These are phyloP conservation scores for Bathynomus jamesi DNA, from an alignment of 1,140 invertebrate genomes.

Conservation along the genomic window DNA sequence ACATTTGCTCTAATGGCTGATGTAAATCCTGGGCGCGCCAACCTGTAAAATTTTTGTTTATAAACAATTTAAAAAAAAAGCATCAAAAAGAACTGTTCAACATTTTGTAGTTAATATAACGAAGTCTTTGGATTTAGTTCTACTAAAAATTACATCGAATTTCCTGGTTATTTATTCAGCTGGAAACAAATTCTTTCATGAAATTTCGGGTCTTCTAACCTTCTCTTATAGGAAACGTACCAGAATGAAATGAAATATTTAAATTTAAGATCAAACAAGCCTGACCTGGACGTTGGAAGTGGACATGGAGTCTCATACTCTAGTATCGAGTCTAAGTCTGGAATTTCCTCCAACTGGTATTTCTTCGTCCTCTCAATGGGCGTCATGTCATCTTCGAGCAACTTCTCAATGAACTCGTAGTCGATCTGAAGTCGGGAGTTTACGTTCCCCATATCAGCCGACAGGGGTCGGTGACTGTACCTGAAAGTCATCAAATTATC, in stretches of 20 bases:
- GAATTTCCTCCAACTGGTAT: constrained; percentile 28
- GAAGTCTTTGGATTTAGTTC: no score
- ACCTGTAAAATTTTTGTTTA: no score
- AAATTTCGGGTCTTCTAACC: no score
- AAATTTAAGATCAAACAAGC: no score
- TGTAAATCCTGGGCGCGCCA: constrained; percentile 29
- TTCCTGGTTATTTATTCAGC: no score
- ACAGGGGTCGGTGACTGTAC: constrained; percentile 2
- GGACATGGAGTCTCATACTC: constrained; percentile 28
- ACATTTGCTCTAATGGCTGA: constrained; percentile 9
- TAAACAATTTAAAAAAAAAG: not conserved
- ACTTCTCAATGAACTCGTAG: constrained; percentile 30
- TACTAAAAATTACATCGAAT: no score
- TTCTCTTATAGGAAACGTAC: no score
- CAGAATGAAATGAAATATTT: no score
- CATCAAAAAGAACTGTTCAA: not conserved
- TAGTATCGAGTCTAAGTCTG: constrained; percentile 28
- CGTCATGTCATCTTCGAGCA: constrained; percentile 18
- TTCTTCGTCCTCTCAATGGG: constrained; percentile 6
- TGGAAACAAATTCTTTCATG: no score
- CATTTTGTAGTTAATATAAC: no score
- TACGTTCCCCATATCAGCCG: constrained; percentile 3
- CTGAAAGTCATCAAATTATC: not conserved
- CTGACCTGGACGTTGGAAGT: constrained; percentile 29
- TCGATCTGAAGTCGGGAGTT: constrained; percentile 27